A percentile compares a stretch with the other conserved stretches of the same genome.
These are phyloP conservation scores for Brachystomella parvula DNA, from an alignment of 1,140 invertebrate species.

Conservation along the genomic window DNA sequence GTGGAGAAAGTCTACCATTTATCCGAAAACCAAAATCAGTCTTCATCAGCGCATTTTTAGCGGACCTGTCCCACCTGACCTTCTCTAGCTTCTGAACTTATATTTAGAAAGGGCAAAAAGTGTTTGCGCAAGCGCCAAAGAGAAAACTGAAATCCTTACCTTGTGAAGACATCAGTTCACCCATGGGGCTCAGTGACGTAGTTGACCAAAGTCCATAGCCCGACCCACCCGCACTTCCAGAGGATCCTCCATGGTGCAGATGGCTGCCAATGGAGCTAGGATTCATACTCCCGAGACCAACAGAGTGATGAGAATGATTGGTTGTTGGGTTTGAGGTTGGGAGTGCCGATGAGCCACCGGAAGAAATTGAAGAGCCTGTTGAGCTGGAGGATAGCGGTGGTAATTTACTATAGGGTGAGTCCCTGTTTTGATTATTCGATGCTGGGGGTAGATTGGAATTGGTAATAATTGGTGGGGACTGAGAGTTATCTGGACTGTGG, in stretches of 20 bases:
- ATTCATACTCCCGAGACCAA: slow-evolving; percentile 21
- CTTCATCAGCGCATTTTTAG: too few species aligned
- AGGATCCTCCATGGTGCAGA: slow-evolving; percentile 34
- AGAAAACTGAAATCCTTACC: too few species aligned
- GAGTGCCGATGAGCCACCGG: slow-evolving; percentile 26
- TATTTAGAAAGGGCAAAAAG: too few species aligned
- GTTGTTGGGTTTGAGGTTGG: background rate
- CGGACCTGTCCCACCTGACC: too few species aligned
- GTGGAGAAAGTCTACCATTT: too few species aligned
- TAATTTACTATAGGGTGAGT: slow-evolving; percentile 26
- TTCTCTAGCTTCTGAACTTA: too few species aligned
- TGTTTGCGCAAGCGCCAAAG: too few species aligned
- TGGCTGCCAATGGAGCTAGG: slow-evolving; percentile 28
- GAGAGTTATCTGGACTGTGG: slow-evolving; percentile 37
- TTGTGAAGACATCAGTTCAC: slow-evolving; percentile 39
- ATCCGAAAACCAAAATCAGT: too few species aligned
- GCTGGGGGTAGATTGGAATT: slow-evolving; percentile 17
- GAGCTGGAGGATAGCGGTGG: slow-evolving; percentile 20
- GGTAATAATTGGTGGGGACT: slow-evolving; percentile 33
- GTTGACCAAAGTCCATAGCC: slow-evolving; percentile 45
- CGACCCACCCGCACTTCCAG: slow-evolving; percentile 21
- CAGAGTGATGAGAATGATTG: slow-evolving; percentile 1
- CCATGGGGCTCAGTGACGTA: slow-evolving; percentile 42
- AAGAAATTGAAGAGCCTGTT: slow-evolving; percentile 28
- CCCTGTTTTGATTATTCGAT: slow-evolving; percentile 26